Percentiles rank a stretch among this genome's conserved stretches.
These are phyloP conservation scores for Mycteria americana DNA, from an alignment of 2,797 vertebrate species.

Conservation along the genomic window DNA sequence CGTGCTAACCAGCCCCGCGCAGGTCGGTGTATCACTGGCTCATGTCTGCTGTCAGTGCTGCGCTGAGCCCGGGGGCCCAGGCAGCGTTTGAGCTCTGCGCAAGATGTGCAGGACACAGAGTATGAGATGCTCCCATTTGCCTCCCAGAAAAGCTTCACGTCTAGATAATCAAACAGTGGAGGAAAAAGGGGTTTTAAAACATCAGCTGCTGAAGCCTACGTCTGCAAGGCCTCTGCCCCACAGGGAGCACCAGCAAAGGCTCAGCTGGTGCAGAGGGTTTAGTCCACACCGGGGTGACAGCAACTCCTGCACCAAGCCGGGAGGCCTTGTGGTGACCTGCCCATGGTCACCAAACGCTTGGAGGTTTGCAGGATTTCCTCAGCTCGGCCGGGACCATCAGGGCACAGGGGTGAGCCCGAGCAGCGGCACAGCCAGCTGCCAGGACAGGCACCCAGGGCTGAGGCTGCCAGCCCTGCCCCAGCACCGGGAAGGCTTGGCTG, in stretches of 20 bases:
- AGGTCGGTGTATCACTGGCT: not conserved
- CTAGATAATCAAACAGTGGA: not conserved
- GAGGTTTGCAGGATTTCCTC: not conserved
- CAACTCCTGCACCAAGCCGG: not conserved
- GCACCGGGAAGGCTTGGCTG: not conserved
- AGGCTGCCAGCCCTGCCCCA: not conserved
- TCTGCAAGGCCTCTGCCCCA: not conserved
- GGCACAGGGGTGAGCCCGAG: not conserved
- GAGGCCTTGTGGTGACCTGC: not conserved
- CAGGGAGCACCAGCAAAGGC: not conserved
- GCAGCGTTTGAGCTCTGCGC: not conserved
- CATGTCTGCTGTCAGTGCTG: not conserved
- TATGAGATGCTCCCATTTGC: not conserved
- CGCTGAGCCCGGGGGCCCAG: not conserved
- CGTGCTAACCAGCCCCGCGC: not conserved
- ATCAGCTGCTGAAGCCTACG: not conserved
- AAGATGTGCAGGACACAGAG: not conserved
- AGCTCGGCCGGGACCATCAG: not conserved
- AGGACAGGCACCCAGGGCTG: accelerated
- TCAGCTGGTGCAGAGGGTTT: not conserved
- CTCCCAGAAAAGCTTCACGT: not conserved
- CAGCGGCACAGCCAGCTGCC: not conserved
- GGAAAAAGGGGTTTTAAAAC: not conserved
- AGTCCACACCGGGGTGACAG: not conserved
- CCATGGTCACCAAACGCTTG: not conserved